A percentile compares a stretch with the other conserved stretches of the same genome.
phyloP scores from a whole-genome alignment of 2,113 vertebrate species.

The Castor canadensis region DNA sequence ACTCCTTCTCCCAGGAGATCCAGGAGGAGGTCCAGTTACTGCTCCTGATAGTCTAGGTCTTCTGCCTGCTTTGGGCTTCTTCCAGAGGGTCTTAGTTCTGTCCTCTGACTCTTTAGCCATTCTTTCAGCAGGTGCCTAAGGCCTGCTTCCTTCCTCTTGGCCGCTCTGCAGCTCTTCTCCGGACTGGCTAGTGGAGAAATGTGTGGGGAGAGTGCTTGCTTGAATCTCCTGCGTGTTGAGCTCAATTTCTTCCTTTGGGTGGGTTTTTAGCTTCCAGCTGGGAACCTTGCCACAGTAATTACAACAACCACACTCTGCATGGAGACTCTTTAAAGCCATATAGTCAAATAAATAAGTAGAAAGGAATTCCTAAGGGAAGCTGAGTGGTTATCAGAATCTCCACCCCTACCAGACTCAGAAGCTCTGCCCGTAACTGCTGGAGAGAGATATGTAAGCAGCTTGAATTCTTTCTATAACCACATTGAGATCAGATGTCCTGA shows the following conservation, averaged over 20 bases:
- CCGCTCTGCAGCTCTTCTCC: slow-evolving; percentile 37
- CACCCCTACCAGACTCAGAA: not conserved
- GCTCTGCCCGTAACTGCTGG: not conserved
- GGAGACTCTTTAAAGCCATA: slow-evolving; percentile 37
- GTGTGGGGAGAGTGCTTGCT: slow-evolving; percentile 66
- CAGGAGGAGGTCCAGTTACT: no score
- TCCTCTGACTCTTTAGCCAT: not conserved
- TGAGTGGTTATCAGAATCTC: not conserved
- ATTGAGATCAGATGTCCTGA: not conserved
- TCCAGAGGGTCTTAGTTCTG: slow-evolving; percentile 50
- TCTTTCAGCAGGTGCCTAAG: slow-evolving; percentile 40
- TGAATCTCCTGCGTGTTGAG: slow-evolving; percentile 36
- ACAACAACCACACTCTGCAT: slow-evolving; percentile 6
- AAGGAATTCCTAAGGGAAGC: slow-evolving; percentile 17
- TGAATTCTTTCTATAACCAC: not conserved
- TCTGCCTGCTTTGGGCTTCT: slow-evolving; percentile 37
- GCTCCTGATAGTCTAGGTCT: not conserved
- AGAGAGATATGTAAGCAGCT: not conserved
- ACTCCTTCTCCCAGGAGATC: not conserved
- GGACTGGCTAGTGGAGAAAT: not conserved
- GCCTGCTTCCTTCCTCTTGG: not conserved
- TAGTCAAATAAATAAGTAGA: not conserved
- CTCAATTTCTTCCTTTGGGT: slow-evolving; percentile 66
- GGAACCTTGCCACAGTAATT: slow-evolving; percentile 59
- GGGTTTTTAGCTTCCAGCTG: slow-evolving; percentile 50